Conservation (phyloP, 2,888 invertebrate genomes). For the Xestoiulus laeticollis region DNA sequence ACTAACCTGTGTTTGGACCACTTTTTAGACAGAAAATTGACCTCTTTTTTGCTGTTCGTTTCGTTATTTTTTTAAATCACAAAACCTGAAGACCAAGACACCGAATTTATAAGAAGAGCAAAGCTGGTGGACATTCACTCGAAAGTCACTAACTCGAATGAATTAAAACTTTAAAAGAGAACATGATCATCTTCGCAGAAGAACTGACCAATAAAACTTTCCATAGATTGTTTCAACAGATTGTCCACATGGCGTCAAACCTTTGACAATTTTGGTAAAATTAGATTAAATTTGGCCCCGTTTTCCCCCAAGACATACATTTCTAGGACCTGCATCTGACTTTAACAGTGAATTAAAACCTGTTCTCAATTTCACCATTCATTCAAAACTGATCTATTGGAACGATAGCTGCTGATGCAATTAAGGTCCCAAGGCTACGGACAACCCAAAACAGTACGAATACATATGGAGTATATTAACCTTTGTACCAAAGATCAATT, state of each 20-base stretch:
- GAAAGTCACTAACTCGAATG: no score
- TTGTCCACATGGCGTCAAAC: neutral
- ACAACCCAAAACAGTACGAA: no score
- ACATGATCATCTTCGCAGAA: neutral
- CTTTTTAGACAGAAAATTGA: neutral
- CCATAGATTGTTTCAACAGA: neutral
- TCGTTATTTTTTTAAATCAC: neutral
- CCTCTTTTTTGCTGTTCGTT: constrained; percentile 20
- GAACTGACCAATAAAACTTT: neutral
- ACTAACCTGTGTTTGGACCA: constrained; percentile 19
- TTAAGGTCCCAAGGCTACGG: neutral
- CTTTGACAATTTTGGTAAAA: neutral
- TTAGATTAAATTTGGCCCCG: neutral
- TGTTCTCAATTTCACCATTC: constrained; percentile 11
- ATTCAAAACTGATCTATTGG: neutral
- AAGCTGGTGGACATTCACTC: neutral
- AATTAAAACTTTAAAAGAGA: neutral
- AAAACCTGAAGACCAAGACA: neutral
- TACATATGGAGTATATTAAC: neutral
- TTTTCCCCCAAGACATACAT: neutral
- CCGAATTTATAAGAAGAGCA: neutral
- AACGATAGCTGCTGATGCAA: neutral
- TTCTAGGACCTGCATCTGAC: neutral
- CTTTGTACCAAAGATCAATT: neutral
- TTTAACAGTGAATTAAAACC: neutral